phyloP scores from a whole-genome alignment of 2,113 vertebrate species.

The Dissostichus mawsoni region DNA sequence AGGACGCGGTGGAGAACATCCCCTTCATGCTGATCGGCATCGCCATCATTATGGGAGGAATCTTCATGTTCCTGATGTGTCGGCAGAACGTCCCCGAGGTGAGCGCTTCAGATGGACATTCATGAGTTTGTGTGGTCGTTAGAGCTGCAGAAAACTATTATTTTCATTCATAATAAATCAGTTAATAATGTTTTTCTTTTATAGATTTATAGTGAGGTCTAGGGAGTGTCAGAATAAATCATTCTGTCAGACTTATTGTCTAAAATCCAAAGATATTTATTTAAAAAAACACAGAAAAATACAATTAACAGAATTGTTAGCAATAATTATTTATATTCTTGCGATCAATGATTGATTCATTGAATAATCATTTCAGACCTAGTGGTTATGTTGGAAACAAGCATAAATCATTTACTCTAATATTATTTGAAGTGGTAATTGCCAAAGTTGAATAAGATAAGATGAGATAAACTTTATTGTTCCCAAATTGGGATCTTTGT shows the following conservation, averaged over 20 bases:
- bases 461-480: too few species aligned
- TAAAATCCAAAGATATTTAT: background rate
- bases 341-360: too few species aligned
- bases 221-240: background rate
- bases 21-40: slow-evolving; percentile 92
- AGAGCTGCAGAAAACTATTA: background rate
- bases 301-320: background rate
- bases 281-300: slow-evolving; percentile 1
- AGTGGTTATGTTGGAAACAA: too few species aligned
- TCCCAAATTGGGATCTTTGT: too few species aligned
- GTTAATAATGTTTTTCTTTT: background rate
- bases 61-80: slow-evolving; percentile 88
- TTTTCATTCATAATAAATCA: background rate
- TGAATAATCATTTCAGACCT: too few species aligned
- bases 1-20: slow-evolving; percentile 86
- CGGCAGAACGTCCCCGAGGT: slow-evolving; percentile 86
- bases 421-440: too few species aligned
- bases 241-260: background rate
- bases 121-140: background rate
- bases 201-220: background rate
- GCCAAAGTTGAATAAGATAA: too few species aligned
- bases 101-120: slow-evolving; percentile 51
- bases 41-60: slow-evolving; percentile 87
- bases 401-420: too few species aligned
- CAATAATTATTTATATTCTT: too few species aligned